Base-by-base conservation (phyloP, 2,797 vertebrate genomes). In the Sylvia borin region DNA sequence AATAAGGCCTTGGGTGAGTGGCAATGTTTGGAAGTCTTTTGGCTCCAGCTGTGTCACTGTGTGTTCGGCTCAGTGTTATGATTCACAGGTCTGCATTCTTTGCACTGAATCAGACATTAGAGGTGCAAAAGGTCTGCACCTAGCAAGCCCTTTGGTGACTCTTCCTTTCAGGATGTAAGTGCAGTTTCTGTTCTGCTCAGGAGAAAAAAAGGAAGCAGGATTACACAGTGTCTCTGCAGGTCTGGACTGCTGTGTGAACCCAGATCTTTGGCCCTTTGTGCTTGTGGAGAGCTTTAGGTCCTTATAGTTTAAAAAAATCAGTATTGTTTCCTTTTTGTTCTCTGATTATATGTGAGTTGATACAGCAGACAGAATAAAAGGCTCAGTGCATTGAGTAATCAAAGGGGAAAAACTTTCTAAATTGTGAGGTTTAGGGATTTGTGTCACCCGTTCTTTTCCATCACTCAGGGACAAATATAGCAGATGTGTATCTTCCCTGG, bases 11-110 rank as follows among this genome's bases (percentile, higher is more conserved):
- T 19, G 76, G 45, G 22, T 58, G 34, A 47, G 42, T 70, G 80
- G 64, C 71, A 67, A 36, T 19, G 34, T 51, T 77, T 83, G 75
- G 53, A 93, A 72, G 40, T 42, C 61, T 89, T 91, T 36, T 71
- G 75, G 47, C 61, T 80, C n/a, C 51, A 36, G 53, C 54, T 12
- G 3, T 67, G 86, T 54, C 70, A 19, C 61, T 65, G 67, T 50
- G 88, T 94, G 76, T 88, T 96, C 60, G 82, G 64, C 53, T 72
- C 16, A 6, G 64, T 29, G 91, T n/a, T 3, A 0, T 95, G 88
- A 95, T 88, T 96, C 94, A 97, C 48, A 61, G 61, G 48, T 79
- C 76, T 92, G 67, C 57, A 34, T 92, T 94, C 90, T 71, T 76
- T 86, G 64, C 70, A 43, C 77, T 96, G 92, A 95, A 82, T 95